These are phyloP conservation scores for Xestia sexstrigata DNA, from an alignment of 2,888 invertebrate species.

Conservation along the genomic window DNA sequence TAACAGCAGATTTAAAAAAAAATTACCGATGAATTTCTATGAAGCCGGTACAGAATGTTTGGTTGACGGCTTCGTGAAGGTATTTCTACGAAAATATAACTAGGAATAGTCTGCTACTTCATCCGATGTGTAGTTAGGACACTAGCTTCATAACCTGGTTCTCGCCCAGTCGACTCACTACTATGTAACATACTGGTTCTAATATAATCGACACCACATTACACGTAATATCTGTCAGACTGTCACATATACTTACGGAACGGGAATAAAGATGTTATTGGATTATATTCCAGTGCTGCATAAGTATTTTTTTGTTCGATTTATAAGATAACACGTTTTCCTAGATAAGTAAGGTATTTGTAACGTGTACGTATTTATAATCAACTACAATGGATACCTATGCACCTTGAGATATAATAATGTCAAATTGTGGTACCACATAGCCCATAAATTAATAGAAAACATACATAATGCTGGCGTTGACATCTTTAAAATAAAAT, in stretches of 20 bases:
- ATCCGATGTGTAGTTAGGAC: neutral
- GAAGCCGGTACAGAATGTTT: too few species aligned
- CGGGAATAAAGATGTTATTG: slow-evolving; percentile 31
- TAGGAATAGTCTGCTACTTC: neutral
- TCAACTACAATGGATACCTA: neutral
- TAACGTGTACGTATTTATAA: neutral
- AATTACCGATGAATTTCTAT: too few species aligned
- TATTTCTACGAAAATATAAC: too few species aligned
- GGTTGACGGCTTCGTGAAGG: too few species aligned
- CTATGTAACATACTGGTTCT: slow-evolving; percentile 43
- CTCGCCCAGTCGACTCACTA: neutral
- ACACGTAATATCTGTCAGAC: slow-evolving; percentile 23
- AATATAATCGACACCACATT: slow-evolving; percentile 8
- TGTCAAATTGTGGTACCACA: too few species aligned
- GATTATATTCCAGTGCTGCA: neutral
- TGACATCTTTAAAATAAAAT: too few species aligned
- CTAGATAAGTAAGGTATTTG: neutral
- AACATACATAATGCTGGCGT: neutral
- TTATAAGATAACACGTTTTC: slow-evolving; percentile 3
- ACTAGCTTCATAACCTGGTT: slow-evolving; percentile 14
- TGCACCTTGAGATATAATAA: neutral
- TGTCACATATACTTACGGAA: slow-evolving; percentile 27
- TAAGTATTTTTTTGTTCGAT: slow-evolving; percentile 4
- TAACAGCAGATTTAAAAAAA: too few species aligned
- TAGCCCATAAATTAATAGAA: too few species aligned